phyloP scores from a whole-genome alignment of 2,113 vertebrate species.

The Ceyx melanurus region DNA sequence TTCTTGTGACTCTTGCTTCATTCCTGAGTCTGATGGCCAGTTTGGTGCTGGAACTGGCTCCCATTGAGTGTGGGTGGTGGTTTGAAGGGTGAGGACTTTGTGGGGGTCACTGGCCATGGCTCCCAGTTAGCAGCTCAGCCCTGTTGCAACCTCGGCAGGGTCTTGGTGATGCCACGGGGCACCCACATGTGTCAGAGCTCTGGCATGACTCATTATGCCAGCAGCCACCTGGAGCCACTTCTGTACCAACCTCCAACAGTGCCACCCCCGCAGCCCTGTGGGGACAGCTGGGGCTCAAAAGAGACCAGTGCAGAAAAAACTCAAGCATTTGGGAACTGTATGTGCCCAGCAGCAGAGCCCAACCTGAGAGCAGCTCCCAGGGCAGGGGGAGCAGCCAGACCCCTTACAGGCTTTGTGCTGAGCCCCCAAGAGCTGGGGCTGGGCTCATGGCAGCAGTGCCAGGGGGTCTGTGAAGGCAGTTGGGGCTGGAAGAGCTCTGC shows the following conservation, averaged over 20 bases:
- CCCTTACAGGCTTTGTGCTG: not conserved
- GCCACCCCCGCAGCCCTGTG: fast-evolving
- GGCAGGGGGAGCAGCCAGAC: not conserved
- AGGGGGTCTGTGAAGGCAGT: not conserved
- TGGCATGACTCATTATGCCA: not conserved
- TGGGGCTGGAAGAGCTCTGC: not conserved
- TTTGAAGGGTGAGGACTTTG: fast-evolving
- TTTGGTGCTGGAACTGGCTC: not conserved
- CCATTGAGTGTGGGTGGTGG: fast-evolving
- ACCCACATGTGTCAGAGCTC: not conserved
- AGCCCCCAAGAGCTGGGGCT: too few species aligned
- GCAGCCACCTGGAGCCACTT: not conserved
- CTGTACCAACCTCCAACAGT: not conserved
- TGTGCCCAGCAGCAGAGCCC: not conserved
- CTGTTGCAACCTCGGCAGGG: not conserved
- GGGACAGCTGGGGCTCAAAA: not conserved
- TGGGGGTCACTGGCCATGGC: fast-evolving
- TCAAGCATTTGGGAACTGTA: not conserved
- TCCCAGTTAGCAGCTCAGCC: not conserved
- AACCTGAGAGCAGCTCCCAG: not conserved
- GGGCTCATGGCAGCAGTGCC: not conserved
- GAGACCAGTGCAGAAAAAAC: not conserved
- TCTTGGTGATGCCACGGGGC: fast-evolving
- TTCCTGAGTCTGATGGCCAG: not conserved
- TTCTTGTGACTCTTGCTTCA: not conserved